Percentiles rank a stretch among this genome's conserved stretches.
Conservation (phyloP, 2,888 invertebrate species). For the Cantharis lateralis region DNA sequence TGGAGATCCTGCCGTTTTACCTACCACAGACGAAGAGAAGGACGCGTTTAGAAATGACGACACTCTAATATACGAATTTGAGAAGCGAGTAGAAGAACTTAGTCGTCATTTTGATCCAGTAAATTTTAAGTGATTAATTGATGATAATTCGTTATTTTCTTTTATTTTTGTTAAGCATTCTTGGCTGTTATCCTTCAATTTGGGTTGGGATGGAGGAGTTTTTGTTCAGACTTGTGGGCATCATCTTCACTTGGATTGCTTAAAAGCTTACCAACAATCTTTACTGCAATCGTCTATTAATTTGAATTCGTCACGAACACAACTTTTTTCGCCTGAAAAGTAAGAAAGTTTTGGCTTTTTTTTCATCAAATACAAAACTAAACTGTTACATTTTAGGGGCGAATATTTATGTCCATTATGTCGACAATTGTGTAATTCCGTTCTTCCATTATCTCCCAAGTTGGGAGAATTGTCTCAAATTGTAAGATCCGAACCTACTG, state of each 20-base stretch:
- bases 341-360: slow-evolving; percentile 50
- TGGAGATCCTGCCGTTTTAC: slow-evolving; percentile 62
- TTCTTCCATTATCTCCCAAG: slow-evolving; percentile 80
- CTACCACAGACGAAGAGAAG: slow-evolving; percentile 68
- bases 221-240: slow-evolving; percentile 96
- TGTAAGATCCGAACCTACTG: slow-evolving; percentile 62
- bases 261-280: slow-evolving; percentile 87
- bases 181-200: slow-evolving; percentile 78
- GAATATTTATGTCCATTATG: slow-evolving; percentile 96
- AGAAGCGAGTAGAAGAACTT: slow-evolving; percentile 76
- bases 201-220: slow-evolving; percentile 90
- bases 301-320: background rate
- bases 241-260: slow-evolving; percentile 93
- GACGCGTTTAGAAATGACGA: slow-evolving; percentile 63
- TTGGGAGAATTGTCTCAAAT: slow-evolving; percentile 69
- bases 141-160: background rate
- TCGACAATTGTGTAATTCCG: slow-evolving; percentile 88
- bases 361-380: background rate
- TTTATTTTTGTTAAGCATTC: slow-evolving; percentile 62
- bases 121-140: slow-evolving; percentile 38
- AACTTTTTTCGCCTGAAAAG: slow-evolving; percentile 61
- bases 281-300: slow-evolving; percentile 52
- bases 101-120: slow-evolving; percentile 77
- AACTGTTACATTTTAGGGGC: slow-evolving; percentile 59
- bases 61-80: slow-evolving; percentile 75